phyloP scores from a whole-genome alignment of 2,888 invertebrate genomes.

The Dasysyrphus albostriatus region DNA sequence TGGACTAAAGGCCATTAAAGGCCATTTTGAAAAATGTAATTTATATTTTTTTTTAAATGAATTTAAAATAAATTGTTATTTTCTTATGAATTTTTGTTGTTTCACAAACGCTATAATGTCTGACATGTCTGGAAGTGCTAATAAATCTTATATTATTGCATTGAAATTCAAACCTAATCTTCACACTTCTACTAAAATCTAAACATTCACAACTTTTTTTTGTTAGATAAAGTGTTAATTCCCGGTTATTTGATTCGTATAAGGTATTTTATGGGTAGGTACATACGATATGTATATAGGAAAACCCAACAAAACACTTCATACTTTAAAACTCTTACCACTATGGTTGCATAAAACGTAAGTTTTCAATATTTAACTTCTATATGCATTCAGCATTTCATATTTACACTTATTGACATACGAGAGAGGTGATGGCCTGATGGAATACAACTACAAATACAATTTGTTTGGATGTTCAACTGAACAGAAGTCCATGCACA shows the following conservation, averaged over 20 bases:
- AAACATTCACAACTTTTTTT: not conserved
- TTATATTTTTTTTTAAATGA: not conserved
- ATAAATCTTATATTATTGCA: conserved; percentile 12
- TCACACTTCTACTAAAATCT: not conserved
- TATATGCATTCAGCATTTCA: not conserved
- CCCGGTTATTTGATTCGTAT: conserved; percentile 20
- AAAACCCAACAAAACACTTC: not conserved
- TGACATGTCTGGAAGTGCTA: conserved; percentile 26
- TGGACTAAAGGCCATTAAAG: too few species aligned
- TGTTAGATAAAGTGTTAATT: conserved; percentile 38
- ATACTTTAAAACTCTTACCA: not conserved
- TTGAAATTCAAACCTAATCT: conserved; percentile 31
- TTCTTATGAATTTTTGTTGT: not conserved
- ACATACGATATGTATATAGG: not conserved
- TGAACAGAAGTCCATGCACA: not conserved
- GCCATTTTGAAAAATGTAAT: too few species aligned
- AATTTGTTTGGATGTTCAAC: conserved; percentile 2
- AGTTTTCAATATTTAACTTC: not conserved
- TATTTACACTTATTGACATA: not conserved
- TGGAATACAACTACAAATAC: not conserved
- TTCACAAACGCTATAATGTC: not conserved
- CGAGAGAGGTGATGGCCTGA: not conserved
- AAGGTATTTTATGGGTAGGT: not conserved
- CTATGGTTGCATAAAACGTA: not conserved
- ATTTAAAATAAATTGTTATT: not conserved